Evolutionary conservation across 1,140 invertebrate genomes (phyloP).

Genomic region (Ptiloglossa arizonensis): DNA sequence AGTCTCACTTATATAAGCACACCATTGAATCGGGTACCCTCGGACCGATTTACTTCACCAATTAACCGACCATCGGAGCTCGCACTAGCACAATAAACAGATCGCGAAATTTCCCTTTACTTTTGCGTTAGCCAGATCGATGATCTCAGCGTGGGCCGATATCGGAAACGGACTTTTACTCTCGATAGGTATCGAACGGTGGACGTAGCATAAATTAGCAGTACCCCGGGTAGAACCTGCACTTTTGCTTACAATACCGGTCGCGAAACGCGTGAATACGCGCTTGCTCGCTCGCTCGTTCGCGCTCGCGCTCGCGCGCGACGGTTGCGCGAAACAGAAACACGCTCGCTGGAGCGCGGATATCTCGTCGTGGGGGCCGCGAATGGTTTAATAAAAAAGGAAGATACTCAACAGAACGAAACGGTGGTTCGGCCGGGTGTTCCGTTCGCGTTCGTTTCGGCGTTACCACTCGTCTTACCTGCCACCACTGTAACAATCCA

Average conservation of each 20-base stretch:
- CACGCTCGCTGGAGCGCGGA: too few species aligned
- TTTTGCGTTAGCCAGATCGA: not conserved
- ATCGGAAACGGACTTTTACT: not conserved
- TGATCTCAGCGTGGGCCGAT: not conserved
- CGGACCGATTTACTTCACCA: not conserved
- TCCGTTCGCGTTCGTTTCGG: not conserved
- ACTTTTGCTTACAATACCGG: not conserved
- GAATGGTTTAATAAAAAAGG: not conserved
- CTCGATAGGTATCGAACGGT: not conserved
- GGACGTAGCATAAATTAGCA: too few species aligned
- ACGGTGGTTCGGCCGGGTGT: not conserved
- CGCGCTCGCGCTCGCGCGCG: not conserved
- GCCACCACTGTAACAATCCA: constrained; percentile 10
- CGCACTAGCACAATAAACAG: not conserved
- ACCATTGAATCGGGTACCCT: not conserved
- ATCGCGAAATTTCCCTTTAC: not conserved
- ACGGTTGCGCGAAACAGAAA: too few species aligned
- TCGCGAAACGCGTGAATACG: too few species aligned
- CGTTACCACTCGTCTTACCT: not conserved
- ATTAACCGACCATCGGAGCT: not conserved
- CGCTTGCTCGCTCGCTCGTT: too few species aligned
- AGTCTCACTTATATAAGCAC: not conserved
- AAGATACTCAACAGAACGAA: not conserved
- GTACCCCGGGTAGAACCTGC: not conserved
- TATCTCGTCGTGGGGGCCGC: too few species aligned